Evolutionary conservation across 2,113 vertebrate genomes (phyloP), one percentile per base, ranked within the genome.

Genomic region (Camarhynchus parvulus): DNA sequence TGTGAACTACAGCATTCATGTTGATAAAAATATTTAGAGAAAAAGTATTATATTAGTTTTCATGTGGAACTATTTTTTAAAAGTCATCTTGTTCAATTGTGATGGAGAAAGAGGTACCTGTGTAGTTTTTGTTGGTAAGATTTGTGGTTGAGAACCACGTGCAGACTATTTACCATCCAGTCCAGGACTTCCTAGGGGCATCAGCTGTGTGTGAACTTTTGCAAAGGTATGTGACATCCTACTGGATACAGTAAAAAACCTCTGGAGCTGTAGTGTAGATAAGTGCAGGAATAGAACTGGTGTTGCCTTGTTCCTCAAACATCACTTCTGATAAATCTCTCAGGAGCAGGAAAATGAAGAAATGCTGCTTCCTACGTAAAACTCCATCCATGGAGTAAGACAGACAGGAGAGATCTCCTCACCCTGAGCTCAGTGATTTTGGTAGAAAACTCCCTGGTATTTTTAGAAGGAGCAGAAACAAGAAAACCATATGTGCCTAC

Each of bases 351-450:
- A 86, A 69, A 90, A 88, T 15, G 6, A 59, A 41, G 53, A 68
- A n/a, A 25, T 1, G 0, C 8, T 52, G n/a, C 49, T 87, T 67
- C 42, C 62, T 37, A 11, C 0, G 0, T 69, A n/a, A 44, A 63
- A 49, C 21, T 85, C 41, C 30, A 46, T 37, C 4, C 3, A 0
- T 35, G 19, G 5, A 37, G 46, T 12, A n/a, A 83, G 89, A 22
- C 15, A 35, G 56, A n/a, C 33, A 31, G 47, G 66, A 55, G 63
- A 83, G 8, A 28, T 53, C 42, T 50, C 24, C 37, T 87, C 39
- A 47, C 28, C 23, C 64, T 75, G 70, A 75, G 24, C 58, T 63
- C 56, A 20, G 35, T 44, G 59, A 77, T 18, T 10, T 2, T 9
- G 33, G 13, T 35, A 33, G 59, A 37, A 88, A 76, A 47, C 15